phyloP scores from a whole-genome alignment of 2,888 invertebrate species.

The Microdon myrmicae region DNA sequence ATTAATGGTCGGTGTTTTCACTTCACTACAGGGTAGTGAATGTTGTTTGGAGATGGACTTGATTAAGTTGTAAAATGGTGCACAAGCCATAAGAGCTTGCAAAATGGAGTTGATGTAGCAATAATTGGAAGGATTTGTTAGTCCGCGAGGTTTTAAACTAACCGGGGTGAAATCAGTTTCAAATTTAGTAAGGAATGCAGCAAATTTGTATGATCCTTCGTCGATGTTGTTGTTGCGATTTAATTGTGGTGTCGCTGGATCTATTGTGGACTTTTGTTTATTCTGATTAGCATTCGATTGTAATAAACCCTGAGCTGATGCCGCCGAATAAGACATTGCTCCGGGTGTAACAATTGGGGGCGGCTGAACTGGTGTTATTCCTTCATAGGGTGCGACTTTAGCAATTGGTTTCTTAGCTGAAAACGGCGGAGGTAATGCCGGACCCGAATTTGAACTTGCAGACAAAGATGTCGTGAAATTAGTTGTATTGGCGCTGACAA shows the following conservation, averaged over 20 bases:
- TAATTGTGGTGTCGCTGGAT: constrained; percentile 15
- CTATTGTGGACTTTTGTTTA: constrained; percentile 24
- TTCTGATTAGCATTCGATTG: constrained; percentile 12
- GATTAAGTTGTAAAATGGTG: constrained; percentile 93
- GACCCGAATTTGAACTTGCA: constrained; percentile 51
- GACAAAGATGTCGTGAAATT: constrained; percentile 40
- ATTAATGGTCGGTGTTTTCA: constrained; percentile 87
- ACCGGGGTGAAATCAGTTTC: constrained; percentile 82
- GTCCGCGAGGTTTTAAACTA: constrained; percentile 86
- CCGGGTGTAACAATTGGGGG: constrained; percentile 60
- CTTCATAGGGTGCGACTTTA: constrained; percentile 72
- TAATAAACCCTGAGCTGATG: constrained; percentile 65
- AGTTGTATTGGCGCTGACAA: constrained; percentile 64
- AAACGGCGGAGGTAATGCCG: constrained; percentile 56
- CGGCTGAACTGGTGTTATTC: constrained; percentile 57
- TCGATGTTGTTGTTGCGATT: constrained; percentile 56
- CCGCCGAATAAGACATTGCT: constrained; percentile 65
- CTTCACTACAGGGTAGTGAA: constrained; percentile 68
- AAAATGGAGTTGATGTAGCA: constrained; percentile 96
- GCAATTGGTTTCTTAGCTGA: constrained; percentile 71
- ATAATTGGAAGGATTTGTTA: constrained; percentile 93
- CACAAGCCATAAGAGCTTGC: constrained; percentile 92
- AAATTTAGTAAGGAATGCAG: constrained; percentile 81
- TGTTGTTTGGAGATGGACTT: constrained; percentile 79
- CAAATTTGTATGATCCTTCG: constrained; percentile 67